Conservation (phyloP, 2,113 vertebrate genomes). For the Odocoileus virginianus region DNA sequence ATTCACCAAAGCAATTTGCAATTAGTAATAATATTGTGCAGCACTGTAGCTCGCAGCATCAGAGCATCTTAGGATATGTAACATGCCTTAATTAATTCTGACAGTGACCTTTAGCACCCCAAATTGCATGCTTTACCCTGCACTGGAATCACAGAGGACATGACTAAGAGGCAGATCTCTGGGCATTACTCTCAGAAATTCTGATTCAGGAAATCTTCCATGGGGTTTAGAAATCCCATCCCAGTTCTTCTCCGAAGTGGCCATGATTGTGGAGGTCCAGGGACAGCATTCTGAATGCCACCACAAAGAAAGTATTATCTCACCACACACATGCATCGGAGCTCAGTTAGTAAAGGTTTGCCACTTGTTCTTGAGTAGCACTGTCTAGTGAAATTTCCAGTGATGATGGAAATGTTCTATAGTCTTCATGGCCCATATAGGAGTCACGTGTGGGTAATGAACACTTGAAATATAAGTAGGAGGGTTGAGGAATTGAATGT, state of each 20-base stretch:
- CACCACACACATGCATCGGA: no score
- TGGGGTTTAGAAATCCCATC: not conserved
- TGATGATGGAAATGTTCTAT: accelerated
- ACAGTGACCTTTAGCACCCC: not conserved
- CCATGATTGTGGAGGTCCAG: not conserved
- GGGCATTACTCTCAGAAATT: not conserved
- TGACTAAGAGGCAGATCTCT: not conserved
- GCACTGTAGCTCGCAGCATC: not conserved
- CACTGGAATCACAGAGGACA: not conserved
- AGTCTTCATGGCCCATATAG: not conserved
- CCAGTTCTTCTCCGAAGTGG: not conserved
- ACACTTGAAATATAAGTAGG: not conserved
- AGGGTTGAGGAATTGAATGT: not conserved
- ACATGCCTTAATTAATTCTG: slow-evolving; percentile 36
- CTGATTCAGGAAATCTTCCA: not conserved
- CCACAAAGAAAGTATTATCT: not conserved
- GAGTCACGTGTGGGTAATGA: not conserved
- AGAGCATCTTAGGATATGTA: not conserved
- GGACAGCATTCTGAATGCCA: not conserved
- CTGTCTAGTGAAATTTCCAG: accelerated
- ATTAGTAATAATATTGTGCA: slow-evolving; percentile 30
- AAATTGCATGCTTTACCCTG: not conserved
- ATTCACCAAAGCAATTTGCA: slow-evolving; percentile 6
- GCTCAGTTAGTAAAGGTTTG: not conserved
- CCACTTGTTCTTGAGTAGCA: no score